phyloP scores from a whole-genome alignment of 2,888 invertebrate species.

The Drosophila emarginata region DNA sequence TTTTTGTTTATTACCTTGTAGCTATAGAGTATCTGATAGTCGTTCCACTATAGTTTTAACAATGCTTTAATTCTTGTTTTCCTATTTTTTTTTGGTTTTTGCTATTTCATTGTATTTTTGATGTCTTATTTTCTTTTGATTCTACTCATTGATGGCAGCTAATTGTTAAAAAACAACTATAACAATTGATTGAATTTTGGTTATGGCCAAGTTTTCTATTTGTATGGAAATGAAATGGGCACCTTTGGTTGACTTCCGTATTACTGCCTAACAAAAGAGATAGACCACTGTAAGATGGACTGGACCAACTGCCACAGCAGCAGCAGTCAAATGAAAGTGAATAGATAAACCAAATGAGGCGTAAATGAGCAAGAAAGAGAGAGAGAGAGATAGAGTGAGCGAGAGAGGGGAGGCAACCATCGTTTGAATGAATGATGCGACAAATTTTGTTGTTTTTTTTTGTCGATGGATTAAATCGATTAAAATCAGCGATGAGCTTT shows the following conservation, averaged over 20 bases:
- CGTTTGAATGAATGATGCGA: background rate
- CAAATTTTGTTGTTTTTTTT: background rate
- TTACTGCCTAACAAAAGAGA: background rate
- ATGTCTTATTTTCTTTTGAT: slow-evolving; percentile 3
- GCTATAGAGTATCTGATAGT: background rate
- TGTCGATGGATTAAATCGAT: background rate
- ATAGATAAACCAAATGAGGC: slow-evolving; percentile 19
- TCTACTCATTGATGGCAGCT: background rate
- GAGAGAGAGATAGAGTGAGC: background rate
- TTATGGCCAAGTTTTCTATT: slow-evolving; percentile 1
- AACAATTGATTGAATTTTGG: slow-evolving; percentile 16
- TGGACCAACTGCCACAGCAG: background rate
- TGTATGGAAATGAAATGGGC: slow-evolving; percentile 28
- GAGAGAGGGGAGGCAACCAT: background rate
- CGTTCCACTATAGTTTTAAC: background rate
- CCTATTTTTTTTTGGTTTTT: slow-evolving; percentile 13
- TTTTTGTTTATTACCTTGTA: no score
- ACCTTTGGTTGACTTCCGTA: slow-evolving; percentile 34
- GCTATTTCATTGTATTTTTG: slow-evolving; percentile 9
- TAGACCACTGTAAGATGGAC: background rate
- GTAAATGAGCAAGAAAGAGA: background rate
- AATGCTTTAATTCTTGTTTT: background rate
- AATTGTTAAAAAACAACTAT: slow-evolving; percentile 2
- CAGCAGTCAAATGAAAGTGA: slow-evolving; percentile 27
- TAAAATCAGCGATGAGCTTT: background rate